Percentiles rank a stretch among this genome's conserved stretches.
These are phyloP conservation scores for Trichechus manatus DNA, from an alignment of 2,113 vertebrate species.

Conservation along the genomic window DNA sequence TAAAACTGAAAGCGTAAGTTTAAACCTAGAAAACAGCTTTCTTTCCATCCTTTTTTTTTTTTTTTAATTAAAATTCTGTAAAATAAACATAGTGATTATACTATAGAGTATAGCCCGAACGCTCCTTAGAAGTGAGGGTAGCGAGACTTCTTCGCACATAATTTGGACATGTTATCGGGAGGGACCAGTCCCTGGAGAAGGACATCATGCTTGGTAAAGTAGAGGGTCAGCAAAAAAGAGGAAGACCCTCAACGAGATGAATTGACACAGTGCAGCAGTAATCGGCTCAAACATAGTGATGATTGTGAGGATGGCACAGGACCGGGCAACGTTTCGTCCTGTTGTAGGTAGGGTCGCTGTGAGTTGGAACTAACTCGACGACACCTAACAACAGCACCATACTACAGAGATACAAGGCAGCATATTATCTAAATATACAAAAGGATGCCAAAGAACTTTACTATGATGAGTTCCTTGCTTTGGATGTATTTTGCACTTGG, in stretches of 20 bases:
- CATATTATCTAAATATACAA: not conserved
- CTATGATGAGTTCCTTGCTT: conserved; percentile 1
- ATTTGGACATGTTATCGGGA: not conserved
- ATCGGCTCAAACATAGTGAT: not conserved
- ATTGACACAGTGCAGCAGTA: not conserved
- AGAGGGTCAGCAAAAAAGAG: not conserved
- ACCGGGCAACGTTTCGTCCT: not conserved
- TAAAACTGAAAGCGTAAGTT: not conserved
- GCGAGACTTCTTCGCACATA: not conserved
- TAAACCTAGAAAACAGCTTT: conserved; percentile 4
- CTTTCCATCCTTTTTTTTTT: not conserved
- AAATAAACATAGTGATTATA: not conserved
- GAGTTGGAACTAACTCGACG: not conserved
- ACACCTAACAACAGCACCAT: not conserved
- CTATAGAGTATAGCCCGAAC: not conserved
- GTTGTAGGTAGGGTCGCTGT: not conserved
- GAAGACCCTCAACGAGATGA: not conserved
- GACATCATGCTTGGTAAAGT: not conserved
- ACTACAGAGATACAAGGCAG: not conserved
- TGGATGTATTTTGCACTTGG: not conserved
- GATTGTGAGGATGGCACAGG: not conserved
- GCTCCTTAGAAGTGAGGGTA: not conserved
- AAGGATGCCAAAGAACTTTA: not conserved
- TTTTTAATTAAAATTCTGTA: conserved; percentile 28
- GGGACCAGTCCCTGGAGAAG: not conserved